These are phyloP conservation scores for Sylvia atricapilla DNA, from an alignment of 2,113 vertebrate genomes.

Conservation along the genomic window DNA sequence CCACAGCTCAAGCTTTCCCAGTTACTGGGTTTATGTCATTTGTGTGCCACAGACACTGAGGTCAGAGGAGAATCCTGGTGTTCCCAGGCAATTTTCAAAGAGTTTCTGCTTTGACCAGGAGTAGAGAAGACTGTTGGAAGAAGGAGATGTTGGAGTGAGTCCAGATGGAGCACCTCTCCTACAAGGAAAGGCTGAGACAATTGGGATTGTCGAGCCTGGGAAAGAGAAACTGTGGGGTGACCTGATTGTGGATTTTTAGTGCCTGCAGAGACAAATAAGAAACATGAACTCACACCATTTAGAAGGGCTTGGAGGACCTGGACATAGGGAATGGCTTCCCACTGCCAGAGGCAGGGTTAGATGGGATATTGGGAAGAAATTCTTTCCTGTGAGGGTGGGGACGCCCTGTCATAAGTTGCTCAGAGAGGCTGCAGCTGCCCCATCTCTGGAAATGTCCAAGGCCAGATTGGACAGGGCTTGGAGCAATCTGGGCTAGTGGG, in stretches of 20 bases:
- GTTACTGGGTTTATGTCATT: not conserved
- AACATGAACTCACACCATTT: not conserved
- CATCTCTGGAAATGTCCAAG: not conserved
- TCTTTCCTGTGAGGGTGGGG: not conserved
- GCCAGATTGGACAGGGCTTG: not conserved
- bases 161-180: not conserved
- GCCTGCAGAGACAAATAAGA: not conserved
- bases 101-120: not conserved
- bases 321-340: not conserved
- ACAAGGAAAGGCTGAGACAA: not conserved
- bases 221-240: not conserved
- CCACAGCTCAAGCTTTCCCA: not conserved
- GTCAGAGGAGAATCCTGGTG: not conserved
- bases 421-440: not conserved
- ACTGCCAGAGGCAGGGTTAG: not conserved
- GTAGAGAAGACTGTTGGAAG: not conserved
- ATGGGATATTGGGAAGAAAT: not conserved
- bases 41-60: not conserved
- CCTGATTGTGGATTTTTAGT: not conserved
- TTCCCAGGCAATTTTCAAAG: not conserved
- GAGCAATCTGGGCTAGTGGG: fast-evolving
- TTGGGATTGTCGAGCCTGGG: not conserved
- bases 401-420: not conserved
- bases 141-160: not conserved
- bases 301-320: not conserved